phyloP scores from a whole-genome alignment of 2,113 vertebrate species.

The Vulpes ferrilata region DNA sequence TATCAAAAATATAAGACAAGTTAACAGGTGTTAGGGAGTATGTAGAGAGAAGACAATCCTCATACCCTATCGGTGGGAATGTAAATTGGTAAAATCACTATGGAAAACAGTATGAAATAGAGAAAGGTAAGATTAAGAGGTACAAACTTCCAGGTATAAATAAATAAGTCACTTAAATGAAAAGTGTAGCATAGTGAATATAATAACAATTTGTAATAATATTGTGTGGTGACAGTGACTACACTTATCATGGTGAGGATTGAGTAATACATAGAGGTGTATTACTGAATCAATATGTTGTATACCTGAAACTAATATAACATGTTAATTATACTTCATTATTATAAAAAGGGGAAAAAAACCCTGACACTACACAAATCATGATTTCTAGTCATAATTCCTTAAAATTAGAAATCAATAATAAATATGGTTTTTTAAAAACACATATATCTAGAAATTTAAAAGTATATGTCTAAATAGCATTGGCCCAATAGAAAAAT shows the following conservation, averaged over 20 bases:
- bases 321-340: not conserved
- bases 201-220: not conserved
- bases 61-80: not conserved
- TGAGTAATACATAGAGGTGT: not conserved
- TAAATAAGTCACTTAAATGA: not conserved
- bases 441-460: not conserved
- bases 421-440: not conserved
- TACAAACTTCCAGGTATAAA: not conserved
- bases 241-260: not conserved
- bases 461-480: not conserved
- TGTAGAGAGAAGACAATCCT: not conserved
- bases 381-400: not conserved
- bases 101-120: not conserved
- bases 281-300: not conserved
- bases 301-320: not conserved
- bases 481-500: not conserved
- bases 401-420: not conserved
- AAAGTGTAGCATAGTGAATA: not conserved
- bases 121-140: not conserved
- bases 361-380: not conserved
- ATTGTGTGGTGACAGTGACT: not conserved
- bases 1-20: not conserved
- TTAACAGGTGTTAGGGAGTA: not conserved
- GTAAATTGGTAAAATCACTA: not conserved
- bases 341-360: not conserved